Conservation (phyloP, 2,797 vertebrate genomes). For the Parauchenoglanis punctatus region DNA sequence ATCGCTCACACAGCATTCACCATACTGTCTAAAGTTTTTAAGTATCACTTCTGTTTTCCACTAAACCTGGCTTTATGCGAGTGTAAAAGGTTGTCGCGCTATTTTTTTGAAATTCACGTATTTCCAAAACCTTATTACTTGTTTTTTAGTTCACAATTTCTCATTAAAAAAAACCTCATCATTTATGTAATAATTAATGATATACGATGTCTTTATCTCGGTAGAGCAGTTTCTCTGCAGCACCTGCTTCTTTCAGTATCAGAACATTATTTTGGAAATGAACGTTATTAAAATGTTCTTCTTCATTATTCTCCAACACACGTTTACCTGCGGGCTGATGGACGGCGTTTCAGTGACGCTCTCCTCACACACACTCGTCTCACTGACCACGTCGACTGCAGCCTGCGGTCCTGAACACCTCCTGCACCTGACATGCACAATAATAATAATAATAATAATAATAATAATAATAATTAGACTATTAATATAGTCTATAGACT, state of each 20-base stretch:
- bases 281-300: too few species aligned
- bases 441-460: background rate
- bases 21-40: too few species aligned
- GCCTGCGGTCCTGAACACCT: constrained; percentile 68
- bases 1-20: too few species aligned
- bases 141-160: too few species aligned
- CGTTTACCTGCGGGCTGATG: constrained; percentile 66
- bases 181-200: background rate
- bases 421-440: constrained; percentile 68
- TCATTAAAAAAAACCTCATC: background rate
- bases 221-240: background rate
- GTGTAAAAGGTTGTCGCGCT: too few species aligned
- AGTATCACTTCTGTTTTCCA: too few species aligned
- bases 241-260: background rate
- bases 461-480: background rate
- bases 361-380: constrained; percentile 68
- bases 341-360: constrained; percentile 66
- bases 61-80: too few species aligned
- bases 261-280: background rate
- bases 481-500: too few species aligned
- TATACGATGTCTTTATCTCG: background rate
- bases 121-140: too few species aligned
- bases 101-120: too few species aligned
- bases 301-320: background rate
- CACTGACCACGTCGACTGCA: constrained; percentile 72